Evolutionary conservation across 2,113 vertebrate genomes (phyloP).

Genomic region (Oryctolagus cuniculus): mOryCun1.1 NC_091439.1:16601501-16602000

Average conservation of each 20-base stretch:
- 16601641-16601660: background rate
- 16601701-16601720: background rate
- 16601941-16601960: background rate
- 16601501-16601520: background rate
- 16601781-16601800: background rate
- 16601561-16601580: background rate
- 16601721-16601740: background rate
- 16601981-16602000: background rate
- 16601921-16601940: rapidly evolving
- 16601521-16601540: background rate
- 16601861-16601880: background rate
- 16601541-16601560: rapidly evolving
- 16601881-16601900: background rate
- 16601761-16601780: background rate
- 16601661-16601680: background rate
- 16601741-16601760: background rate
- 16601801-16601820: background rate
- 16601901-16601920: too few species aligned
- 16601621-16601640: background rate
- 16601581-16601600: too few species aligned
- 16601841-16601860: background rate
- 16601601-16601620: too few species aligned
- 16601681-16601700: background rate
- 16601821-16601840: background rate
- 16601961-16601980: rapidly evolving